phyloP scores from a whole-genome alignment of 2,797 vertebrate species.

The Gambusia yucatana region DNA sequence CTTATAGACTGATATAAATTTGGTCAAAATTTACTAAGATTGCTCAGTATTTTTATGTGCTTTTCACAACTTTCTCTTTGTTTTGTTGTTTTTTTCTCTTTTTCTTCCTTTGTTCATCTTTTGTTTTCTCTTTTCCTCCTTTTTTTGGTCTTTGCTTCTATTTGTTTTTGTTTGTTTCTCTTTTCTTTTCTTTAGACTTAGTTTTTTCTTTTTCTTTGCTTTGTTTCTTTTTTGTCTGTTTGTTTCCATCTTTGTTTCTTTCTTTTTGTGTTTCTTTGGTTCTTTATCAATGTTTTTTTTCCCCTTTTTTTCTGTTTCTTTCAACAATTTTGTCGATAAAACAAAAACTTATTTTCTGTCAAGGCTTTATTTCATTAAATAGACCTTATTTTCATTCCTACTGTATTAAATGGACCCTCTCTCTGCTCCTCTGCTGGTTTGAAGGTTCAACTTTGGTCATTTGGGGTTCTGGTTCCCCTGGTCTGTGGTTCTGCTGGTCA shows the following conservation, averaged over 20 bases:
- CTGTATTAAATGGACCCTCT: not conserved
- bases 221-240: too few species aligned
- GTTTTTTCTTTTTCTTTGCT: too few species aligned
- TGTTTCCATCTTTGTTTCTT: too few species aligned
- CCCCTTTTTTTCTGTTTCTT: not conserved
- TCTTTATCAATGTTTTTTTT: too few species aligned
- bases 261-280: too few species aligned
- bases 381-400: not conserved
- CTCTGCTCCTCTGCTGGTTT: constrained; percentile 16
- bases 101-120: not conserved
- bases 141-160: not conserved
- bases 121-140: not conserved
- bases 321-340: not conserved
- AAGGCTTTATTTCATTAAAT: not conserved
- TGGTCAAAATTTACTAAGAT: not conserved
- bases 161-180: not conserved
- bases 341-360: not conserved
- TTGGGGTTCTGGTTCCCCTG: constrained; percentile 91
- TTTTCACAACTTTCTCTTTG: not conserved
- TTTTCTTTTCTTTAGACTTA: too few species aligned
- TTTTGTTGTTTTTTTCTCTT: too few species aligned
- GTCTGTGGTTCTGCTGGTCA: constrained; percentile 86
- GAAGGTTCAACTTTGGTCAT: constrained; percentile 86
- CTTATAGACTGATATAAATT: not conserved
- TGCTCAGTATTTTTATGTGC: too few species aligned